Conservation (phyloP, 2,113 vertebrate genomes). For the Nicator chloris region DNA sequence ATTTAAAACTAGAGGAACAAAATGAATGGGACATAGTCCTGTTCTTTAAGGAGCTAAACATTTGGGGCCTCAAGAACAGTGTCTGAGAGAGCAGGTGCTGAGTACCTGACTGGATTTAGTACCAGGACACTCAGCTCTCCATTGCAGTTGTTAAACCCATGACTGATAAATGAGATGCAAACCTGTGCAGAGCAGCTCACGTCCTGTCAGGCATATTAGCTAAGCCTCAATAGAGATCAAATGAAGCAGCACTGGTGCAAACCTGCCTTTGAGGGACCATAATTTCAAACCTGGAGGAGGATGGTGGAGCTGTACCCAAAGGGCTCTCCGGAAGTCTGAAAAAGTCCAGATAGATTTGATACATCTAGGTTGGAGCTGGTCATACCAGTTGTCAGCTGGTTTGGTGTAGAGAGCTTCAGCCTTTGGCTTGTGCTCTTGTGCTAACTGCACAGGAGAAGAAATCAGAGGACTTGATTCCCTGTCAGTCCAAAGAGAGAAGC, state of each 20-base stretch:
- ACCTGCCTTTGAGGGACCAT: not conserved
- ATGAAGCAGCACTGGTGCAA: not conserved
- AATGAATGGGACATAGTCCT: not conserved
- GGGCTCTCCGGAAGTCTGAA: not conserved
- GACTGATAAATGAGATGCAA: not conserved
- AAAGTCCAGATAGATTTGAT: not conserved
- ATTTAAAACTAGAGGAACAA: not conserved
- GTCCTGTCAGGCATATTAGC: not conserved
- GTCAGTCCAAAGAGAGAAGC: not conserved
- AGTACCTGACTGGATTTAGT: not conserved
- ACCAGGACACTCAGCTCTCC: not conserved
- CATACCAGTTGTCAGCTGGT: not conserved
- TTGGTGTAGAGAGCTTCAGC: not conserved
- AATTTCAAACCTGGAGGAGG: not conserved
- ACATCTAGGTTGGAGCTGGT: not conserved
- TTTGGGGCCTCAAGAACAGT: not conserved
- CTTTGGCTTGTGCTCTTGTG: not conserved
- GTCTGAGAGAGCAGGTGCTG: not conserved
- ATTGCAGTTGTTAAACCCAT: not conserved
- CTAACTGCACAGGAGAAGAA: not conserved
- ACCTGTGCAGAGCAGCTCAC: not conserved
- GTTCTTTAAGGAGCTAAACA: not conserved
- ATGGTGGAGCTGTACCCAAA: not conserved
- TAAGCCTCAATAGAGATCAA: not conserved
- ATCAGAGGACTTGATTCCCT: not conserved